These are phyloP conservation scores for Sorex fumeus DNA, from an alignment of 2,113 vertebrate species.

Conservation along the genomic window DNA sequence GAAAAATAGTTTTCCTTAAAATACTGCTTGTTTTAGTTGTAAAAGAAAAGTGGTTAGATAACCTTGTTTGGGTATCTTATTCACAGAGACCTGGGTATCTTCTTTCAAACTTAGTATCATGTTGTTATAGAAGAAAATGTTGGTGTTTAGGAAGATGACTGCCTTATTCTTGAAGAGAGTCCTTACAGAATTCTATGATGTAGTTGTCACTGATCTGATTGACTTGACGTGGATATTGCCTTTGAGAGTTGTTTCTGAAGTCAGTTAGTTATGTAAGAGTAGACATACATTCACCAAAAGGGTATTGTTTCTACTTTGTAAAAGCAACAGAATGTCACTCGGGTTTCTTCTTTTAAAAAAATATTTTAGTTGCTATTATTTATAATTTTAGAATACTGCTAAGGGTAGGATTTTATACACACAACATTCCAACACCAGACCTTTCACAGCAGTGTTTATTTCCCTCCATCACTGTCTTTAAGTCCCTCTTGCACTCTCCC, in stretches of 20 bases:
- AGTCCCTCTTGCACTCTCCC: no score
- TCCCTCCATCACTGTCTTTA: no score
- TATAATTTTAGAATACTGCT: no score
- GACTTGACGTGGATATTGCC: neutral
- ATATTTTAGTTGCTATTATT: no score
- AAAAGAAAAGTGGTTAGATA: neutral
- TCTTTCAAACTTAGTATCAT: neutral
- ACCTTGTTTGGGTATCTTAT: neutral
- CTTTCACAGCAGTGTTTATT: no score
- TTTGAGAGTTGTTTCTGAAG: neutral
- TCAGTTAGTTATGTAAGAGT: neutral
- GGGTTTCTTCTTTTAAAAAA: no score
- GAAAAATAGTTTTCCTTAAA: neutral
- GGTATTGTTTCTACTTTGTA: neutral
- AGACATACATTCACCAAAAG: neutral
- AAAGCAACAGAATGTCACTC: neutral
- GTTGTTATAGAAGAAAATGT: neutral
- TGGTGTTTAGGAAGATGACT: neutral
- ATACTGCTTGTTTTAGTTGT: neutral
- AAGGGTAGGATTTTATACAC: no score
- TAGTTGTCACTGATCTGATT: neutral
- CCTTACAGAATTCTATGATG: neutral
- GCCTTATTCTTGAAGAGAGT: neutral
- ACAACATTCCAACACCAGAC: no score
- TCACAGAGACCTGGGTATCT: no score